Evolutionary conservation across 2,113 vertebrate species (phyloP), one percentile per base, ranked within the genome.

Genomic region (Apistogramma diplotaenia): DNA sequence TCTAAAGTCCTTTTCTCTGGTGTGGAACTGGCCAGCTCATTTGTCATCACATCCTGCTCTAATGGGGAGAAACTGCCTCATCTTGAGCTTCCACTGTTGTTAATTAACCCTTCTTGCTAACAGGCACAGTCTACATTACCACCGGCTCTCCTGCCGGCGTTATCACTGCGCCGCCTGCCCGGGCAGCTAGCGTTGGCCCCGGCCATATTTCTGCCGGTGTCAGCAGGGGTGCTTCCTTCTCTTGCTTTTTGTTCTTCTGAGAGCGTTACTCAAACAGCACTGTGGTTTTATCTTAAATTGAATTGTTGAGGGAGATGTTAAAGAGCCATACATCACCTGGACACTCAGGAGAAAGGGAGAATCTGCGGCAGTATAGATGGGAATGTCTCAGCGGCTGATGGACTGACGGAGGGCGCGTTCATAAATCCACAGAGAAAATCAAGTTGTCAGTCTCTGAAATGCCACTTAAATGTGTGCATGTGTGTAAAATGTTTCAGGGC

Each of bases 301-400:
- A 93, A 93, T 91, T 93, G 93, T 93, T 92, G 91, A 91, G 80
- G 83, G 86, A 90, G 91, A 93, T 89, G 84, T 91, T 94, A 89
- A 92, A 87, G 90, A 89, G 85, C 81, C 89, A 93, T 94, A 89
- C 71, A 94, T 93, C 93, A 94, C 86, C 78, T 80, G 88, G 90
- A 89, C 85, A 89, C 67, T 57, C 3, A 62, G 76, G 54, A 77
- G 76, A 86, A 84, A 78, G 77, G 57, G 57, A 73, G 70, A 85
- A 82, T 91, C 78, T 89, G 87, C 76, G 59, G 87, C 81, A 61
- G 71, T 56, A 6, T 67, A 74, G 83, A 87, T 67, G 81, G 67
- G 83, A 81, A 83, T 16, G 25, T 76, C 79, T 86, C 75, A 73
- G 27, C 51, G 78, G 29, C 78, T 74, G 82, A 75, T 78, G 59